Evolutionary conservation across 1,140 invertebrate species (phyloP).

Genomic region (Cotesia chilonis): DNA sequence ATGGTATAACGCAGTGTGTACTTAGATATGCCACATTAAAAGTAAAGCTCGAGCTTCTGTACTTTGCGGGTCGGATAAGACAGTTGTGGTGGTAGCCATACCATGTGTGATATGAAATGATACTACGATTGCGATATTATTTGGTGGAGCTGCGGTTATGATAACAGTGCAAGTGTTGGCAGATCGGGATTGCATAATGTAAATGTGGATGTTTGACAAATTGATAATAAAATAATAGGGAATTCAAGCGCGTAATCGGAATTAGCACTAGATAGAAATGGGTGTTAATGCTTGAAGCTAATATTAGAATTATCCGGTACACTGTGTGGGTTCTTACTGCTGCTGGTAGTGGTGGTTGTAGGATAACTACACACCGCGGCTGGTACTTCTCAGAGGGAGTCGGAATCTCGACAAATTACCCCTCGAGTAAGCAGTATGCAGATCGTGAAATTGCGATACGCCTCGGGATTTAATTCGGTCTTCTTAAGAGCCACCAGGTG

Average conservation of each 20-base stretch:
- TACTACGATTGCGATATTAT: not conserved
- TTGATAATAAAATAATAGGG: constrained; percentile 28
- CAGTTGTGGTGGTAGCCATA: too few species aligned
- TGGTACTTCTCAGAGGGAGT: not conserved
- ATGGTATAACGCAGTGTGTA: too few species aligned
- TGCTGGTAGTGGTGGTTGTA: too few species aligned
- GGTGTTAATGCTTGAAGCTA: constrained; percentile 52
- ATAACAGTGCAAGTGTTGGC: not conserved
- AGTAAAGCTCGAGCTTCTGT: too few species aligned
- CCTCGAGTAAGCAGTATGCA: constrained; percentile 55
- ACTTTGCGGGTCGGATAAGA: not conserved
- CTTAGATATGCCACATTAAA: too few species aligned
- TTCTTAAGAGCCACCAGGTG: constrained; percentile 36
- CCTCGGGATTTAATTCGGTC: constrained; percentile 50
- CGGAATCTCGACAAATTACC: constrained; percentile 45
- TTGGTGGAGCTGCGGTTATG: too few species aligned
- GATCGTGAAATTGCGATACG: constrained; percentile 56
- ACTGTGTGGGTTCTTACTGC: not conserved
- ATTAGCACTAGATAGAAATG: constrained; percentile 30
- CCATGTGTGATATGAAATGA: not conserved
- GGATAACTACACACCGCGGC: not conserved
- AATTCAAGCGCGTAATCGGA: constrained; percentile 4
- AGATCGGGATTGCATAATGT: not conserved
- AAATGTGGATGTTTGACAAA: not conserved
- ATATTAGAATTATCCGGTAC: constrained; percentile 34